phyloP scores from a whole-genome alignment of 2,113 vertebrate species.

The Tupaia tana region DNA sequence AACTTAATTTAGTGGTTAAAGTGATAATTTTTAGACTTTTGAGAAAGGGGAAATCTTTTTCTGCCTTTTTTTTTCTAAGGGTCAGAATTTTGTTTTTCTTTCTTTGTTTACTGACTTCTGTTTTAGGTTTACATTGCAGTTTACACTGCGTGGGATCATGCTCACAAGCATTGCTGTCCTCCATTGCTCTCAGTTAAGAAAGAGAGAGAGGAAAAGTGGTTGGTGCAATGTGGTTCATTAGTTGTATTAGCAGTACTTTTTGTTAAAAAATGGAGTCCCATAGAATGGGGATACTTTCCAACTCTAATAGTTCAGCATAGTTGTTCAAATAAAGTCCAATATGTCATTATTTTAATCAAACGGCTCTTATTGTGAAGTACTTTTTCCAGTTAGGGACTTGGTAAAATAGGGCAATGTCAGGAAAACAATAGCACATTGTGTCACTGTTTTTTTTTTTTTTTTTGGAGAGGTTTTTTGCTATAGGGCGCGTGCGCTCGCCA shows the following conservation, averaged over 20 bases:
- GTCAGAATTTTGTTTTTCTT: not conserved
- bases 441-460: constrained; percentile 12
- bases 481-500: no score
- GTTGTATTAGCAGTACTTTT: not conserved
- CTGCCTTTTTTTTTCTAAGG: not conserved
- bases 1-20: constrained; percentile 55
- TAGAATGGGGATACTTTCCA: constrained; percentile 20
- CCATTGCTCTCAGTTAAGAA: not conserved
- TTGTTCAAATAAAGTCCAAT: constrained; percentile 49
- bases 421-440: not conserved
- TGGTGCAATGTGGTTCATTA: constrained; percentile 18
- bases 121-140: constrained; percentile 11
- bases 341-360: constrained; percentile 57
- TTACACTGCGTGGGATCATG: not conserved
- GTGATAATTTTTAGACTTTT: constrained; percentile 62
- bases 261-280: constrained; percentile 39
- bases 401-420: constrained; percentile 6
- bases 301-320: not conserved
- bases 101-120: not conserved
- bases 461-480: no score
- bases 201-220: not conserved
- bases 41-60: constrained; percentile 32
- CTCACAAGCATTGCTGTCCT: not conserved
- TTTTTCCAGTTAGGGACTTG: constrained; percentile 29
- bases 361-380: not conserved